Evolutionary conservation across 1,140 invertebrate genomes (phyloP).

Genomic region (Mycetomoellerius zeteki): DNA sequence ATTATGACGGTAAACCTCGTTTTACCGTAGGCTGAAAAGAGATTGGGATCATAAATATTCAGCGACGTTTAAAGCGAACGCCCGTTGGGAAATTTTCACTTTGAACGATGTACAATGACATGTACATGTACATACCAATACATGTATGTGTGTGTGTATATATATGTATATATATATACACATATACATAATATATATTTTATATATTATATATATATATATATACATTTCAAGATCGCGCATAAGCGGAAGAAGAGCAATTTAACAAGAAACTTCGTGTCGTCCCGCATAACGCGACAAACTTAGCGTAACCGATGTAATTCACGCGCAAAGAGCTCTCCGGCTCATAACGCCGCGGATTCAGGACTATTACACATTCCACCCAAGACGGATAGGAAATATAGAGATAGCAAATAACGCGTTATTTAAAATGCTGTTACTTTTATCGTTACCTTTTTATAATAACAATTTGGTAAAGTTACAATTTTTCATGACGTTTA

Average conservation of each 20-base stretch:
- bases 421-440: too few species aligned
- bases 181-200: neutral
- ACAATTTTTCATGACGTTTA: too few species aligned
- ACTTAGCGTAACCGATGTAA: slow-evolving; percentile 48
- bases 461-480: too few species aligned
- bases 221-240: neutral
- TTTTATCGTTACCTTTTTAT: too few species aligned
- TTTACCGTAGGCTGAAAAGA: slow-evolving; percentile 60
- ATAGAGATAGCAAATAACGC: neutral
- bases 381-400: slow-evolving; percentile 8
- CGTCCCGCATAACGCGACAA: slow-evolving; percentile 31
- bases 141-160: neutral
- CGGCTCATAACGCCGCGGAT: slow-evolving; percentile 16
- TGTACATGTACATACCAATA: neutral
- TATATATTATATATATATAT: neutral
- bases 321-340: slow-evolving; percentile 27
- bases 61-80: slow-evolving; percentile 54
- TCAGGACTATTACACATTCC: slow-evolving; percentile 10
- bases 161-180: neutral
- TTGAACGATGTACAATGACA: slow-evolving; percentile 40
- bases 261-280: slow-evolving; percentile 53
- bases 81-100: slow-evolving; percentile 54
- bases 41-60: slow-evolving; percentile 65
- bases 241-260: slow-evolving; percentile 17
- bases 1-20: slow-evolving; percentile 59